Conservation (phyloP, 2,113 vertebrate genomes). For the Atherinomorus stipes region DNA sequence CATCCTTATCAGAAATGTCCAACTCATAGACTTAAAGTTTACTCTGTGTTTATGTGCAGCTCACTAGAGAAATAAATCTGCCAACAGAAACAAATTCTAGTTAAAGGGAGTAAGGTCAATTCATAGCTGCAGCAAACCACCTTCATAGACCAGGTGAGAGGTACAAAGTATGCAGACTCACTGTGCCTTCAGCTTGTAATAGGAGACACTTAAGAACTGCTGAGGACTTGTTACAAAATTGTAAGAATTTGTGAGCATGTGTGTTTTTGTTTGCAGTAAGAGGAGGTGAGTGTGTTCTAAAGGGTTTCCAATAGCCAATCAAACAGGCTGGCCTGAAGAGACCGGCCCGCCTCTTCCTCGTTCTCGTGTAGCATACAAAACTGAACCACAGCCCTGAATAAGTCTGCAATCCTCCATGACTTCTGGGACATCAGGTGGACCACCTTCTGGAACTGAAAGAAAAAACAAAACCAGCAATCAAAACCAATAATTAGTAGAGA, state of each 20-base stretch:
- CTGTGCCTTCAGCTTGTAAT: conserved; percentile 41
- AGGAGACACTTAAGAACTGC: conserved; percentile 38
- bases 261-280: conserved; percentile 26
- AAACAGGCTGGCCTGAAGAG: conserved; percentile 86
- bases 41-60: conserved; percentile 21
- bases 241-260: conserved; percentile 16
- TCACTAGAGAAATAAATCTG: conserved; percentile 39
- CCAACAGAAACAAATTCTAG: conserved; percentile 58
- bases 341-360: conserved; percentile 77
- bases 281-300: conserved; percentile 66
- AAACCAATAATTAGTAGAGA: not conserved
- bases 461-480: not conserved
- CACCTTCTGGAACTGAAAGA: conserved; percentile 90
- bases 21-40: conserved; percentile 37
- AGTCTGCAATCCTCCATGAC: conserved; percentile 92
- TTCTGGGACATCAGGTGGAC: conserved; percentile 91
- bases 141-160: conserved; percentile 20
- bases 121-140: conserved; percentile 25
- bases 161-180: conserved; percentile 16
- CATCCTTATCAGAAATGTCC: conserved; percentile 50
- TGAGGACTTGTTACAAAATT: conserved; percentile 17
- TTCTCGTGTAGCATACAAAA: conserved; percentile 88
- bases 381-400: conserved; percentile 90
- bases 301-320: conserved; percentile 93
- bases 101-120: conserved; percentile 75